These are phyloP conservation scores for Antennarius striatus DNA, from an alignment of 2,113 vertebrate genomes.

Conservation along the genomic window DNA sequence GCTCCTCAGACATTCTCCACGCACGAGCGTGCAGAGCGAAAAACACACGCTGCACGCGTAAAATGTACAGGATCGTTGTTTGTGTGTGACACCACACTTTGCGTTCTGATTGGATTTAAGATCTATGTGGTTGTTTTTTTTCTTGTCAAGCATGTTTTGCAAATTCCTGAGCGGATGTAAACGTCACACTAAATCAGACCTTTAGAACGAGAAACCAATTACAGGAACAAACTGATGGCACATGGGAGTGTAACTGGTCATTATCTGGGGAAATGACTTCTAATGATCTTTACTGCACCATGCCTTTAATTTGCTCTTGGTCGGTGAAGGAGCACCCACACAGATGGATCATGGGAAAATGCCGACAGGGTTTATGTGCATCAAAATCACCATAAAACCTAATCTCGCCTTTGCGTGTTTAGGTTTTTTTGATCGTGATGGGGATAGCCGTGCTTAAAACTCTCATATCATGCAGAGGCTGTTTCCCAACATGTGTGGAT, in stretches of 20 bases:
- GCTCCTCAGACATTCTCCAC: not conserved
- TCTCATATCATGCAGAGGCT: slow-evolving; percentile 18
- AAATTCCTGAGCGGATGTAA: slow-evolving; percentile 4
- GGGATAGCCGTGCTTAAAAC: slow-evolving; percentile 24
- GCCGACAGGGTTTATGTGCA: slow-evolving; percentile 39
- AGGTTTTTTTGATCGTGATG: slow-evolving; percentile 19
- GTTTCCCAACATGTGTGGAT: slow-evolving; percentile 39
- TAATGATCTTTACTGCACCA: not conserved
- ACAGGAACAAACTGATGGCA: not conserved
- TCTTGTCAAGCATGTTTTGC: slow-evolving; percentile 9
- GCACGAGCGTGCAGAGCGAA: not conserved
- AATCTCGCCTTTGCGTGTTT: slow-evolving; percentile 45
- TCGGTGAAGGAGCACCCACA: slow-evolving; percentile 32
- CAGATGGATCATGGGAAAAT: slow-evolving; percentile 45
- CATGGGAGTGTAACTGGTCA: not conserved
- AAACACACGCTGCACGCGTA: no score
- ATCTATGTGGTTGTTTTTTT: not conserved
- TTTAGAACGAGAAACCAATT: not conserved
- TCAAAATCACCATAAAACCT: slow-evolving; percentile 37
- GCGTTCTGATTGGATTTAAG: no score
- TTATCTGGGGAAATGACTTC: not conserved
- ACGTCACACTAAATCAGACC: not conserved
- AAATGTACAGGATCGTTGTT: no score
- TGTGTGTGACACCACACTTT: no score
- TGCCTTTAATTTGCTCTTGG: slow-evolving; percentile 22